Conservation (phyloP, 2,888 invertebrate species). For the Thumatha senex region DNA sequence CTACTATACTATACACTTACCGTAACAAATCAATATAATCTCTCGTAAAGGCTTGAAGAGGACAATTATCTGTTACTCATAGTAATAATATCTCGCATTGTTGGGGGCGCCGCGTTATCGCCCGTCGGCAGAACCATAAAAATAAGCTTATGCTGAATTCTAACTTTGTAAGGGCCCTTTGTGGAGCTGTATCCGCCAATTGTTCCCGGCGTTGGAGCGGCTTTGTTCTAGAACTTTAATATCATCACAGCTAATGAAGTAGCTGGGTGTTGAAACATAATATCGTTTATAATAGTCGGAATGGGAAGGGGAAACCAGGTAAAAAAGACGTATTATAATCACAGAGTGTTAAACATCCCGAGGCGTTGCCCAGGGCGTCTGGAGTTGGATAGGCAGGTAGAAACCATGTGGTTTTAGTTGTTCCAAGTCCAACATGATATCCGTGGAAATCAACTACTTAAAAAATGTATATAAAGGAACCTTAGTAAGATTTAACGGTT, state of each 20-base stretch:
- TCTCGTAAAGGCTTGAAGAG: slow-evolving; percentile 36
- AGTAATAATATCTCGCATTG: slow-evolving; percentile 76
- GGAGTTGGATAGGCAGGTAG: no score
- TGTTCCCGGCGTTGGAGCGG: slow-evolving; percentile 16
- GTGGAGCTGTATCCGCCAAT: slow-evolving; percentile 48
- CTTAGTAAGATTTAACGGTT: no score
- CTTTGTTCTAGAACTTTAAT: slow-evolving; percentile 4
- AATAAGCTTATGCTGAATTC: slow-evolving; percentile 79
- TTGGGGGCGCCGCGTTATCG: slow-evolving; percentile 68
- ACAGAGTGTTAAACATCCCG: no score
- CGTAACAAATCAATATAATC: slow-evolving; percentile 40
- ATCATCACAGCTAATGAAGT: not conserved
- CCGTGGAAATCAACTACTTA: no score
- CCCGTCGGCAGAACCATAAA: slow-evolving; percentile 76
- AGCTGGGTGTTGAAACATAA: no score
- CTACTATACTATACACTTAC: slow-evolving; percentile 13
- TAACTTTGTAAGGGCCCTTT: slow-evolving; percentile 56
- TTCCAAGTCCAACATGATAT: no score
- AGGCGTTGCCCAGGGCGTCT: no score
- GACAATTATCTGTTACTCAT: slow-evolving; percentile 75
- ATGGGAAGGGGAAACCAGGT: no score
- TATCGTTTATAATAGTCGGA: no score
- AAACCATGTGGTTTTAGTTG: no score
- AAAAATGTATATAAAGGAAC: no score
- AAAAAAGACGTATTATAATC: no score